Conservation (phyloP, 2,888 invertebrate genomes). For the Erebia epiphron region DNA sequence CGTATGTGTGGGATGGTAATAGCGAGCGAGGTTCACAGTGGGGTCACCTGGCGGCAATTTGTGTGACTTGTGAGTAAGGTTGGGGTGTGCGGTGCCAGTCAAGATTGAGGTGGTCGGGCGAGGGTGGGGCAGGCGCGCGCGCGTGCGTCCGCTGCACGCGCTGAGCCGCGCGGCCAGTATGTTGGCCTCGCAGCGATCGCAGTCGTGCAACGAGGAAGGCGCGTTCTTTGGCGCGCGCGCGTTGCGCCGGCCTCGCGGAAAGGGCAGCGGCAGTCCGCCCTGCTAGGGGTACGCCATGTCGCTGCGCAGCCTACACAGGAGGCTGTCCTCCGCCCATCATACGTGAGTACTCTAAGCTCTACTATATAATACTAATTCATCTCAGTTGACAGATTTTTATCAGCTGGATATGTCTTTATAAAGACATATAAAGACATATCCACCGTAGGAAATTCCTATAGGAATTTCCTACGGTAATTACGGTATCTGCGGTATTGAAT, state of each 20-base stretch:
- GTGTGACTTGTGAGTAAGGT: not conserved
- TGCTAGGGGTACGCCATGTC: conserved; percentile 86
- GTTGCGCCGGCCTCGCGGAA: conserved; percentile 83
- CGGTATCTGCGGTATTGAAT: too few species aligned
- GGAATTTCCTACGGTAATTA: too few species aligned
- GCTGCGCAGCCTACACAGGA: conserved; percentile 85
- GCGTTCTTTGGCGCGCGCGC: conserved; percentile 81
- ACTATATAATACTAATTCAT: not conserved
- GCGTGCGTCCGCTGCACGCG: conserved; percentile 79
- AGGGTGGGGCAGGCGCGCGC: conserved; percentile 80
- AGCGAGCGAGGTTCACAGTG: conserved; percentile 8
- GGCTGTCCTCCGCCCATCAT: conserved; percentile 84
- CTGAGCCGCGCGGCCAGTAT: conserved; percentile 76
- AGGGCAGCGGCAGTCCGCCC: conserved; percentile 82
- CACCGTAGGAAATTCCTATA: too few species aligned
- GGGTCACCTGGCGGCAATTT: not conserved
- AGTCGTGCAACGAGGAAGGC: conserved; percentile 82
- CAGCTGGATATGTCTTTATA: too few species aligned
- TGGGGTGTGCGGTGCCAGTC: conserved; percentile 10
- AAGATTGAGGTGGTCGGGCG: conserved; percentile 73
- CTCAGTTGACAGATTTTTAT: not conserved
- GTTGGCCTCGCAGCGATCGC: conserved; percentile 80
- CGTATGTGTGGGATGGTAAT: not conserved
- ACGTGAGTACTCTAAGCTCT: conserved; percentile 70
- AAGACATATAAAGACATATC: too few species aligned